Evolutionary conservation across 2,113 vertebrate genomes (phyloP).

Genomic region (Alces alces): DNA sequence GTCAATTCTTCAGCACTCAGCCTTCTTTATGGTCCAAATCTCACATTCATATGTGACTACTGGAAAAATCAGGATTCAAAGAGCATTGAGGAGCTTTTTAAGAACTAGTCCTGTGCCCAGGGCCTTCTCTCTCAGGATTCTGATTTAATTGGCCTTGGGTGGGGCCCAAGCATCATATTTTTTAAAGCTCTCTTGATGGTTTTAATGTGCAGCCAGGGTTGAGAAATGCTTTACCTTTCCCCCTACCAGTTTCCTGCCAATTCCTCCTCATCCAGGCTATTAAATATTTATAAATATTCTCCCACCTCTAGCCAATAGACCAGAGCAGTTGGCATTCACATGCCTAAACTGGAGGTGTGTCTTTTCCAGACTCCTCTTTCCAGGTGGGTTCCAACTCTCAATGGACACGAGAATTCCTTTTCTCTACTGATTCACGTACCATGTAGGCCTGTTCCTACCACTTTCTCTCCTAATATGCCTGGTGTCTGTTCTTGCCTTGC

Average conservation of each 20-base stretch:
- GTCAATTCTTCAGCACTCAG: neutral
- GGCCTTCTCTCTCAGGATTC: neutral
- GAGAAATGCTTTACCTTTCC: slow-evolving; percentile 8
- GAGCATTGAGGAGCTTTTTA: neutral
- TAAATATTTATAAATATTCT: slow-evolving; percentile 10
- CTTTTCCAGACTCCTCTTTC: neutral
- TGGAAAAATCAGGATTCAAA: neutral
- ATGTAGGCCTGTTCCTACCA: neutral
- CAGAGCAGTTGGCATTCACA: neutral
- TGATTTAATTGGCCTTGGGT: slow-evolving; percentile 29
- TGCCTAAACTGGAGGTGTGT: neutral
- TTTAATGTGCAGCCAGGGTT: slow-evolving; percentile 13
- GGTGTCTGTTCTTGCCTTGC: slow-evolving; percentile 45
- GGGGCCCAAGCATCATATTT: slow-evolving; percentile 20
- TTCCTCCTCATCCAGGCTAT: neutral
- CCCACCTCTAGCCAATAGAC: neutral
- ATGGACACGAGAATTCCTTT: neutral
- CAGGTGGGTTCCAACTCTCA: neutral
- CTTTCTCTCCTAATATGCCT: neutral
- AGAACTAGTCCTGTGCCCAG: neutral
- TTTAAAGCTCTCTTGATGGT: slow-evolving; percentile 39
- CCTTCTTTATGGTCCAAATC: neutral
- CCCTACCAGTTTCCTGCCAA: neutral
- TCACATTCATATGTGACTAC: neutral
- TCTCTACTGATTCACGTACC: neutral